Conservation (phyloP, 2,888 invertebrate species). For the Yponomeuta malinellus region DNA sequence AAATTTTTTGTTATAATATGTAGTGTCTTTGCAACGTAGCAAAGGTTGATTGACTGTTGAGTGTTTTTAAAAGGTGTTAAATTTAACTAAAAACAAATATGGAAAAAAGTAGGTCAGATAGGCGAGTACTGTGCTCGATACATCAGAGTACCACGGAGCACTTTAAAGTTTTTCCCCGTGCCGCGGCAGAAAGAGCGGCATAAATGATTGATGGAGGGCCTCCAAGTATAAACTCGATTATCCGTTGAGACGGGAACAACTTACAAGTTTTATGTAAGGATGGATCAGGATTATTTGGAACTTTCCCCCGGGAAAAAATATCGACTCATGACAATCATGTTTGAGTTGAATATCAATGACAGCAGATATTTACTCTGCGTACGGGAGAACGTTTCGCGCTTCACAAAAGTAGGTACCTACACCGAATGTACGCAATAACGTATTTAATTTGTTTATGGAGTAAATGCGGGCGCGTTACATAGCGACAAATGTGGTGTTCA, state of each 20-base stretch:
- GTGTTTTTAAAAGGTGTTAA: not conserved
- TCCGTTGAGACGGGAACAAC: constrained; percentile 74
- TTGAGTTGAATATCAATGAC: constrained; percentile 65
- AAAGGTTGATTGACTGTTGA: too few relatives aligned
- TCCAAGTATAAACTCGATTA: constrained; percentile 76
- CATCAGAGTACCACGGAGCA: constrained; percentile 59
- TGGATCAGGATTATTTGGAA: constrained; percentile 73
- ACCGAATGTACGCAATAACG: not conserved
- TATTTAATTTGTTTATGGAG: constrained; percentile 1
- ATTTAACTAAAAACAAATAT: constrained; percentile 25
- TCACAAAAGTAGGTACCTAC: not conserved
- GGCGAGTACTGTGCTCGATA: constrained; percentile 37
- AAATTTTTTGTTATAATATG: too few relatives aligned
- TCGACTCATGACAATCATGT: constrained; percentile 70
- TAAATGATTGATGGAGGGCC: constrained; percentile 74
- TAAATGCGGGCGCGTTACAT: not conserved
- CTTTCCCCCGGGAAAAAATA: constrained; percentile 53
- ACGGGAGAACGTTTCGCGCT: constrained; percentile 3
- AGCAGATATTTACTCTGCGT: constrained; percentile 23
- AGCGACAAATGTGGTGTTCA: not conserved
- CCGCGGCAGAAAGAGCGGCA: constrained; percentile 46
- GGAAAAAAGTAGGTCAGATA: constrained; percentile 35
- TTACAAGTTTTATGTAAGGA: constrained; percentile 75
- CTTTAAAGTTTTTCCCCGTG: constrained; percentile 70
- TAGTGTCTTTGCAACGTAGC: too few relatives aligned